Percentiles rank a stretch among this genome's conserved stretches.
Conservation (phyloP, 2,888 invertebrate species). For the Drosophila monieri region DNA sequence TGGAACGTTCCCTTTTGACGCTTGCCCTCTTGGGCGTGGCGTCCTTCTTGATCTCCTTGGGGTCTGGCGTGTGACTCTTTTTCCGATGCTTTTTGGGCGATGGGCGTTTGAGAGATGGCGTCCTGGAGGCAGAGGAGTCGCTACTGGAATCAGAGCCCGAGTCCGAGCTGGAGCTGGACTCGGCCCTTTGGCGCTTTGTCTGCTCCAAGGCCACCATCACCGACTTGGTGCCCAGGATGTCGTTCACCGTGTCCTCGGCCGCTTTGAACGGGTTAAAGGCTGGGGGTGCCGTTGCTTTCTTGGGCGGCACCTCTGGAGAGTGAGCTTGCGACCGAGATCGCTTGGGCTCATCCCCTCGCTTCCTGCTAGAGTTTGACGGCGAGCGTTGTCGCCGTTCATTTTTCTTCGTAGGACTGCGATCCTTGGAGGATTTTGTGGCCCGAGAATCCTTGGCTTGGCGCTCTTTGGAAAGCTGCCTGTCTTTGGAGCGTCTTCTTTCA, state of each 20-base stretch:
- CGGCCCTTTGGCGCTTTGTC: conserved; percentile 52
- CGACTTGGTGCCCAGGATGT: conserved; percentile 66
- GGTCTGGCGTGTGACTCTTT: conserved; percentile 52
- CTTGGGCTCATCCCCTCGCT: conserved; percentile 41
- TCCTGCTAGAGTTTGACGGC: conserved; percentile 8
- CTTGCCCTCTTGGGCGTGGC: conserved; percentile 48
- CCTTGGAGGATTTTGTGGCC: conserved; percentile 16
- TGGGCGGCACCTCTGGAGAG: conserved; percentile 45
- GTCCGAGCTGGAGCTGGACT: conserved; percentile 56
- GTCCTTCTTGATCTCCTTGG: conserved; percentile 39
- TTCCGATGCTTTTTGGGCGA: conserved; percentile 49
- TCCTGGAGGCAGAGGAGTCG: conserved; percentile 39
- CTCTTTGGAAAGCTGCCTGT: conserved; percentile 49
- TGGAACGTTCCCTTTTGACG: conserved; percentile 49
- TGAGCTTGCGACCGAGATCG: conserved; percentile 28
- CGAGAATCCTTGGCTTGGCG: conserved; percentile 20
- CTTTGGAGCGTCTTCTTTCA: conserved; percentile 27
- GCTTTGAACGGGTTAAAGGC: conserved; percentile 78
- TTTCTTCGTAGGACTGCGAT: conserved; percentile 23
- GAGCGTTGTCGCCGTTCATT: conserved; percentile 31
- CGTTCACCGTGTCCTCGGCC: conserved; percentile 68
- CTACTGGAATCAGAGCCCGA: conserved; percentile 46
- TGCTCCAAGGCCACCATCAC: conserved; percentile 67
- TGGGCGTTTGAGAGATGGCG: conserved; percentile 43
- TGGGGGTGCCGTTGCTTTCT: conserved; percentile 33